Evolutionary conservation across 2,888 invertebrate genomes (phyloP).

Genomic region (Drosophila fungiperda): DNA sequence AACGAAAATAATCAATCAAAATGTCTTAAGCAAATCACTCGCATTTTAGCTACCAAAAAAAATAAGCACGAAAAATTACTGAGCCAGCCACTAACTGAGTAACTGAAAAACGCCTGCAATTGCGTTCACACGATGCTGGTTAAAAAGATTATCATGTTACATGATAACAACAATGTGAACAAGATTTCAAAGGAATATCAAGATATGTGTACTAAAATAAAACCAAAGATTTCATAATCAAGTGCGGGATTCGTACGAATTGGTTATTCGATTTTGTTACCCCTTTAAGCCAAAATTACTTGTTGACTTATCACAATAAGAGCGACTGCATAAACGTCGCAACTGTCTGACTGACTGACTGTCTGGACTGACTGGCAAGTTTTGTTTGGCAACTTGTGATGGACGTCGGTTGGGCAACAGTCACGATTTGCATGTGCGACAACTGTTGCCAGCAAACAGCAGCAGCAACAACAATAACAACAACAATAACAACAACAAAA

Average conservation of each 20-base stretch:
- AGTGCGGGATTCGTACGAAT: neutral
- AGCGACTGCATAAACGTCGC: slow-evolving; percentile 30
- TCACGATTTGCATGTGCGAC: slow-evolving; percentile 82
- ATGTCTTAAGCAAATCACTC: slow-evolving; percentile 80
- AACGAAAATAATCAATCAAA: slow-evolving; percentile 78
- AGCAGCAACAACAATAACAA: slow-evolving; percentile 17
- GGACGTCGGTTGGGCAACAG: slow-evolving; percentile 74
- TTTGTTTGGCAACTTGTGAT: slow-evolving; percentile 79
- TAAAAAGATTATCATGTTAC: neutral
- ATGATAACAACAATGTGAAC: no score
- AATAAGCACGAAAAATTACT: slow-evolving; percentile 46
- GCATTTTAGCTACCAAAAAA: slow-evolving; percentile 71
- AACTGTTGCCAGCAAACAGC: slow-evolving; percentile 67
- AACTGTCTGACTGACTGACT: slow-evolving; percentile 28
- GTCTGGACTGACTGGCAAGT: slow-evolving; percentile 65
- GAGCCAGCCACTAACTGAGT: slow-evolving; percentile 43
- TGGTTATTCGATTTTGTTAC: neutral
- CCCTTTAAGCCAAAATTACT: neutral
- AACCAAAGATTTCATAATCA: neutral
- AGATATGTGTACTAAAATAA: neutral
- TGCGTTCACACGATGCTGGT: slow-evolving; percentile 31
- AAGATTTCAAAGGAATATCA: neutral
- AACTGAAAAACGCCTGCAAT: slow-evolving; percentile 20
- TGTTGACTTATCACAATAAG: slow-evolving; percentile 14
- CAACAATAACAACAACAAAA: slow-evolving; percentile 37